phyloP scores from a whole-genome alignment of 1,140 invertebrate species.

The Lepeophtheirus salmonis region DNA sequence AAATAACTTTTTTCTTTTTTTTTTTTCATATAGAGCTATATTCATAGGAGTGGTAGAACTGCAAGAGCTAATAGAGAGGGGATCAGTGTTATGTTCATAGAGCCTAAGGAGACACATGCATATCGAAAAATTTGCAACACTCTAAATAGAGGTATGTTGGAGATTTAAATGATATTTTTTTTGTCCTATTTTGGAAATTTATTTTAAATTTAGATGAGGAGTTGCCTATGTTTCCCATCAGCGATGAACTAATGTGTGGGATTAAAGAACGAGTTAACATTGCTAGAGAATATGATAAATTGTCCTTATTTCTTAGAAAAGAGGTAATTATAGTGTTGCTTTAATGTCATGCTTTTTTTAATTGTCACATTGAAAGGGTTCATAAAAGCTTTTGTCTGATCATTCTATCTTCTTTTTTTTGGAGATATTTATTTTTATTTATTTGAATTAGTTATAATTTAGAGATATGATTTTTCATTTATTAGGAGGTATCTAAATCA shows the following conservation, averaged over 20 bases:
- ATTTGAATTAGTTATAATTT: too few relatives aligned
- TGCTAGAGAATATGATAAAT: constrained; percentile 8
- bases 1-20: constrained; percentile 15
- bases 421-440: too few relatives aligned
- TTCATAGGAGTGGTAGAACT: constrained; percentile 88
- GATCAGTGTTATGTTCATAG: constrained; percentile 74
- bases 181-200: background rate
- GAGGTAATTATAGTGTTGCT: background rate
- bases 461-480: too few relatives aligned
- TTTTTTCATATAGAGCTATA: constrained; percentile 47
- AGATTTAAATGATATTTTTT: constrained; percentile 6
- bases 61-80: constrained; percentile 72
- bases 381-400: background rate
- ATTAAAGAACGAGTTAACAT: background rate
- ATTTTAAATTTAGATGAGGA: constrained; percentile 41
- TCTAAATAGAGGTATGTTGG: constrained; percentile 48
- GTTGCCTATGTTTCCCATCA: constrained; percentile 57
- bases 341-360: too few relatives aligned
- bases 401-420: background rate
- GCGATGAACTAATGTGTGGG: constrained; percentile 37
- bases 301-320: background rate
- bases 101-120: constrained; percentile 55
- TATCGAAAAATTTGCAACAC: constrained; percentile 65
- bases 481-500: background rate
- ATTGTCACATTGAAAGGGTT: background rate